Conservation (phyloP, 2,888 invertebrate species). For the Bombylius major region DNA sequence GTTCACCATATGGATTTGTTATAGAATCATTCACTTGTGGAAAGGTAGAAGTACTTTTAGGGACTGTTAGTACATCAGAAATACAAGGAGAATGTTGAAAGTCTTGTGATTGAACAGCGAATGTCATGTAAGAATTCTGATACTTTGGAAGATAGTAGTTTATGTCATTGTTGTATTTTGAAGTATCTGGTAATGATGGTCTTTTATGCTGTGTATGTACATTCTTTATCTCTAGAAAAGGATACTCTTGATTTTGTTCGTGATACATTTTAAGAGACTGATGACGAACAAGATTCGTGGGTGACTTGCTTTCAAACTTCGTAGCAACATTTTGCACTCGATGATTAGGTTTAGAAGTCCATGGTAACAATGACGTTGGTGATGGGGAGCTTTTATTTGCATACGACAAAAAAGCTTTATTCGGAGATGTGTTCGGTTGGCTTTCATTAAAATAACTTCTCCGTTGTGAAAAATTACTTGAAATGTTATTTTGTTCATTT, state of each 20-base stretch:
- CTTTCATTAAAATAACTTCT: too few relatives aligned
- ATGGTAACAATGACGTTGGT: conserved; percentile 32
- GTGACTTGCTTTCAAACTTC: conserved; percentile 41
- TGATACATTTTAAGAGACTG: conserved; percentile 23
- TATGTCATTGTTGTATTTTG: conserved; percentile 37
- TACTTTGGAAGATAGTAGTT: conserved; percentile 22
- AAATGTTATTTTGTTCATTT: conserved; percentile 1
- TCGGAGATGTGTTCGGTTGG: conserved; percentile 5
- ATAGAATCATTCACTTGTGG: conserved; percentile 20
- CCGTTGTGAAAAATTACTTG: too few relatives aligned
- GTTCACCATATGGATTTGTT: conserved; percentile 32
- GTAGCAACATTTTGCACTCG: conserved; percentile 42
- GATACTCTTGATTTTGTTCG: conserved; percentile 20
- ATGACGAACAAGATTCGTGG: conserved; percentile 24
- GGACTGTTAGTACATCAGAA: too few relatives aligned
- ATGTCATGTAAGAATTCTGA: conserved; percentile 1
- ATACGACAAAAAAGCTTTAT: conserved; percentile 20
- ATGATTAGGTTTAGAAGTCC: conserved; percentile 39
- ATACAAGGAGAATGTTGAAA: too few relatives aligned
- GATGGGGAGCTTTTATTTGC: conserved; percentile 16
- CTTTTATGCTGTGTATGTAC: conserved; percentile 18
- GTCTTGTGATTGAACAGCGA: too few relatives aligned
- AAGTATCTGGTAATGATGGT: conserved; percentile 27
- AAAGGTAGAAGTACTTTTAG: too few relatives aligned
- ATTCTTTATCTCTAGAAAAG: conserved; percentile 11